Evolutionary conservation across 2,888 invertebrate species (phyloP).

Genomic region (Oscheius onirici): DNA sequence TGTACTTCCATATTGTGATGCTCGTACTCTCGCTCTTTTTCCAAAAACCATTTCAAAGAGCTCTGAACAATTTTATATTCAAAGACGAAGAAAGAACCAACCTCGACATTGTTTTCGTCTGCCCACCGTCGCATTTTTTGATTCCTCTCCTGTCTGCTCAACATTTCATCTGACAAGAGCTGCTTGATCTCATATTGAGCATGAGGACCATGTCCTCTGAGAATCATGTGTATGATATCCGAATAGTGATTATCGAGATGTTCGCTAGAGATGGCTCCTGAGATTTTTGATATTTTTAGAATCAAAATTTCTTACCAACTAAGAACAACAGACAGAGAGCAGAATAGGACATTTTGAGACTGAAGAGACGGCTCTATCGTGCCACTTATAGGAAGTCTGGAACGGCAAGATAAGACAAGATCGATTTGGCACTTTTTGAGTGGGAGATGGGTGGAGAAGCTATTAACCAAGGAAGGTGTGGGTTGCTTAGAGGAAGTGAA

Average conservation of each 20-base stretch:
- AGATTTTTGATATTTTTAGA: background rate
- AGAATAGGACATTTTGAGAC: background rate
- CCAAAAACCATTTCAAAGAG: background rate
- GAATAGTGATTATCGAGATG: constrained; percentile 2
- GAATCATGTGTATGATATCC: background rate
- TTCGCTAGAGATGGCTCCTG: background rate
- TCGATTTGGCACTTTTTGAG: constrained; percentile 1
- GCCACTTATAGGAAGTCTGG: constrained; percentile 19
- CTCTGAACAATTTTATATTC: background rate
- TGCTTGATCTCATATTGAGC: background rate
- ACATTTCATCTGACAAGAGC: background rate
- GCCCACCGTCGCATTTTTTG: background rate
- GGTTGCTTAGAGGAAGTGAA: too few species aligned
- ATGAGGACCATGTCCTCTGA: background rate
- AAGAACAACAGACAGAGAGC: background rate
- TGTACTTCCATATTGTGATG: constrained; percentile 2
- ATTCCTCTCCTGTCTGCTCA: background rate
- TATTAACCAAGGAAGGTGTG: too few species aligned
- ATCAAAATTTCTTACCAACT: too few species aligned
- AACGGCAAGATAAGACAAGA: constrained; percentile 10
- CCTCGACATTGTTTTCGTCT: background rate
- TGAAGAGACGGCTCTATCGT: background rate
- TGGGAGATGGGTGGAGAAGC: too few species aligned
- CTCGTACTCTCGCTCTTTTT: constrained; percentile 16
- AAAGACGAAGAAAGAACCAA: background rate